These are phyloP conservation scores for Hylia prasina DNA, from an alignment of 2,113 vertebrate genomes.

Conservation along the genomic window DNA sequence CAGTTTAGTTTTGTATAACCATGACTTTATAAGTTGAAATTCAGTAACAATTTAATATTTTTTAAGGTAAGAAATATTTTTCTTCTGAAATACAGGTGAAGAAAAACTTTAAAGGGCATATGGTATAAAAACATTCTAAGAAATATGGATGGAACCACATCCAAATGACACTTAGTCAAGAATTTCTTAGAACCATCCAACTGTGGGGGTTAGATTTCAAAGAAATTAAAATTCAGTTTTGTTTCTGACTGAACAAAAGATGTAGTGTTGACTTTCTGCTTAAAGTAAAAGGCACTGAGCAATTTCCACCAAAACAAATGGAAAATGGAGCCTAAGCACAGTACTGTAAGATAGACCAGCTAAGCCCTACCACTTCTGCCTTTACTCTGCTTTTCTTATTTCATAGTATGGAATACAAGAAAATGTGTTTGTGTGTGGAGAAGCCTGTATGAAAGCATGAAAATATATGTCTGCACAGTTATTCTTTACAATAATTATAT, in stretches of 20 bases:
- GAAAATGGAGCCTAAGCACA: not conserved
- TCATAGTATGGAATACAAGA: not conserved
- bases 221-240: not conserved
- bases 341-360: not conserved
- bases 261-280: not conserved
- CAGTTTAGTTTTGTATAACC: not conserved
- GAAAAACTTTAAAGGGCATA: not conserved
- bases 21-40: not conserved
- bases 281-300: not conserved
- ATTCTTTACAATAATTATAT: not conserved
- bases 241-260: constrained; percentile 20
- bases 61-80: not conserved
- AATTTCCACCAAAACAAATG: not conserved
- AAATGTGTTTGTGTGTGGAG: not conserved
- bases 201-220: not conserved
- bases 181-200: not conserved
- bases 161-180: not conserved
- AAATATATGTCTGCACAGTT: not conserved
- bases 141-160: not conserved
- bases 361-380: not conserved
- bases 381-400: not conserved
- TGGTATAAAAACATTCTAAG: not conserved
- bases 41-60: not conserved
- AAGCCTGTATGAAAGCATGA: not conserved
- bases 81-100: not conserved